Evolutionary conservation across 92 coral and sea anemone species (phyloP), one percentile per base, ranked within the genome.

Genomic region (Blastomussa wellsi): DNA sequence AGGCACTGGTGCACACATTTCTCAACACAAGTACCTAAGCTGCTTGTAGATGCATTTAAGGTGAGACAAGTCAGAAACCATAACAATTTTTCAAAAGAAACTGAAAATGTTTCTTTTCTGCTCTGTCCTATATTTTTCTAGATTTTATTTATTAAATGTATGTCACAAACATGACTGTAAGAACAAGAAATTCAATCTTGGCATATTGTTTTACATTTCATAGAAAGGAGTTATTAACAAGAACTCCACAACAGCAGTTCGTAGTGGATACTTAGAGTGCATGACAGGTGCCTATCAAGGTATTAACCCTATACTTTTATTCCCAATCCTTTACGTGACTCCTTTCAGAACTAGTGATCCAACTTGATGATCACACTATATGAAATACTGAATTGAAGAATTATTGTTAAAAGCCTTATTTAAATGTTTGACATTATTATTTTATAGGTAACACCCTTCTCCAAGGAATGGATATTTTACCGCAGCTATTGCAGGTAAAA

Each of bases 211-310:
- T 6, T 37, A 44, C 64, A 39, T 67, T 76, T 51, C 14, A 28
- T 85, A 96, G 99, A 96, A 96, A 90, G 98, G 94, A 49, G 92
- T 96, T 95, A 76, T 82, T 22, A 94, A 93, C 89, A 96, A 96
- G 84, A 92, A 87, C 42, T 91, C 95, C 65, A 91, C 94, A 19
- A 79, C 99, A 67, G 86, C 86, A 49, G 97, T 96, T 24, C 89
- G 95, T 78, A 86, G 76, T 83, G 93, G 92, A 24, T 96, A 91
- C 86, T 78, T 95, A 17, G 90, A 89, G 77, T 96, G 99, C 74
- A 93, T 96, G 92, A 96, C 92, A 3, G 88, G 76, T 26, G 92
- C 98, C 52, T 87, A 92, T 76, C 90, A 93, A 89, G 98, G 98
- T 94, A 59, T 35, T 78, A 48, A 32, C 16, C 32, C 3, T 44